phyloP scores from a whole-genome alignment of 2,797 vertebrate species.

The Bufotes viridis region DNA sequence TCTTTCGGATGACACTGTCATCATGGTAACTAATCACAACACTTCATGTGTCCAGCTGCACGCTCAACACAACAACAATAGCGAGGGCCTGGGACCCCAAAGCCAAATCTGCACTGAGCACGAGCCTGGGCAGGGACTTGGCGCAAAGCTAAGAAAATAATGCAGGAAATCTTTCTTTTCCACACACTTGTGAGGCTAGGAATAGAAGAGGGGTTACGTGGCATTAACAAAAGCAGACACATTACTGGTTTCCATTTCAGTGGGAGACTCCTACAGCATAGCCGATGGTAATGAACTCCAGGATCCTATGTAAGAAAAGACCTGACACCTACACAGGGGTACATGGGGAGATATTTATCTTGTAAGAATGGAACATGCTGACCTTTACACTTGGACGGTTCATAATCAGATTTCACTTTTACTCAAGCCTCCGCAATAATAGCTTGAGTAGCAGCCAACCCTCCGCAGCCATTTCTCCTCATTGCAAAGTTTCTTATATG shows the following conservation, averaged over 20 bases:
- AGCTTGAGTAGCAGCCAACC: neutral
- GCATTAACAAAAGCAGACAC: constrained; percentile 24
- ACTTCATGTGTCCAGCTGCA: constrained; percentile 68
- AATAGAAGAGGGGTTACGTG: constrained; percentile 57
- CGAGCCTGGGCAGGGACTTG: constrained; percentile 35
- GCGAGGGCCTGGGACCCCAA: constrained; percentile 61
- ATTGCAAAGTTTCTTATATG: neutral
- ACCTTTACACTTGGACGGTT: constrained; percentile 10
- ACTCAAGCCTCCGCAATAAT: constrained; percentile 24
- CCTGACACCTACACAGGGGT: constrained; percentile 14
- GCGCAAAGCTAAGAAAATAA: neutral
- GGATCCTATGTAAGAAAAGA: constrained; percentile 6
- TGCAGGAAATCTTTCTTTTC: constrained; percentile 50
- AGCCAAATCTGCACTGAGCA: constrained; percentile 45
- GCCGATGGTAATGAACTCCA: neutral
- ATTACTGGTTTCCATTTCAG: constrained; percentile 7
- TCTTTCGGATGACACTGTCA: constrained; percentile 77
- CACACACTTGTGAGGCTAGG: constrained; percentile 27
- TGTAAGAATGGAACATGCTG: constrained; percentile 21
- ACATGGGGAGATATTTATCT: neutral
- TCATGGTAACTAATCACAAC: constrained; percentile 80
- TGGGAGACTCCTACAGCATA: constrained; percentile 13
- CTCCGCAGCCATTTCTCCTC: neutral
- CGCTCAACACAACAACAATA: constrained; percentile 50
- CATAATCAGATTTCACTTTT: constrained; percentile 33